Evolutionary conservation across 2,797 vertebrate species (phyloP), one percentile per base, ranked within the genome.

Genomic region (Galaxias olidus): DNA sequence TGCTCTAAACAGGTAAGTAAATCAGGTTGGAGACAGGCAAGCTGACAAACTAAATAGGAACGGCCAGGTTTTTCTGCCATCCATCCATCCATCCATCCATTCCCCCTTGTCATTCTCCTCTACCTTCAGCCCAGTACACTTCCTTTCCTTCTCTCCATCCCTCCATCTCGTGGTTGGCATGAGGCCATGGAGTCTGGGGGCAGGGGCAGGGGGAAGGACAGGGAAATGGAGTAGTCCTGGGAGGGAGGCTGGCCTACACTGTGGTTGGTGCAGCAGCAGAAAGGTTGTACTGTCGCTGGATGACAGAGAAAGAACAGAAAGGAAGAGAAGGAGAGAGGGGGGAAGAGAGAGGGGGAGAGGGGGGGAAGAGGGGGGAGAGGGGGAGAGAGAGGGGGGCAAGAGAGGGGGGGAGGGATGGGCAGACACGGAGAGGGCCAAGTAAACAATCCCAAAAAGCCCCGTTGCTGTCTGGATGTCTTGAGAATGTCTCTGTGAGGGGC

Each of bases 1-100:
- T 40, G 55, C 46, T 65, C 40, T 63, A 9, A 14, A 18, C 49
- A 74, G 76, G 73, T 81, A 60, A 70, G 77, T 78, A 63, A 80
- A 75, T 70, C 62, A 65, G n/a, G 62, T 7, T 52, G 10, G 40
- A 63, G 40, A 46, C 44, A 54, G 62, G 41, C 40, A 45, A 14
- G 30, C 17, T 44, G 9, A 45, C 41, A 7, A 41, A 46, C 46
- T 19, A 5, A 30, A 6, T 30, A 30, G 15, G 46, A 17, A 41
- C 9, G 19, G 61, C 49, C 60, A 57, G 50, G 42, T 69, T 48
- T 61, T 56, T 54, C 19, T 54, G 40, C 43, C 44, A 54, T 67
- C 49, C 61, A 58, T 40, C 30, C 40, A 59, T 48, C 47, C 43
- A 20, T 66, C 44, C 61, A n/a, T 49, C 60, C 30, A 14, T 57